Base-by-base conservation (phyloP, 2,888 invertebrate genomes). In the Athrips mouffetella region DNA sequence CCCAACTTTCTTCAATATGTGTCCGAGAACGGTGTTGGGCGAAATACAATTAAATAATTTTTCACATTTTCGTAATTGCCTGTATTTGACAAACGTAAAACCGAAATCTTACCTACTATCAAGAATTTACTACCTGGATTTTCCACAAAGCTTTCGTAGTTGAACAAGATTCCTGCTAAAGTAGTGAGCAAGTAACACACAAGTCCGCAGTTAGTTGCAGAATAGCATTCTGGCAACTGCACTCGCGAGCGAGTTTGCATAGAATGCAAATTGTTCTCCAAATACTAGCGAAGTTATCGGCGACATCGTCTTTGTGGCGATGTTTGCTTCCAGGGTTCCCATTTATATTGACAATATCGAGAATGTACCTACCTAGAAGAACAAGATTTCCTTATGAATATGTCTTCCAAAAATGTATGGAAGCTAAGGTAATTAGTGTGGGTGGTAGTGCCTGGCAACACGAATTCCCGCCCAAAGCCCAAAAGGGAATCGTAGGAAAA, bases 221-320 rank as follows among this genome's bases (percentile, higher is more conserved):
- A 21, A 21, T 21, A 21, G 37, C 37, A 37, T 37, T 18, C 37
- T 37, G 16, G 33, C 15, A 16, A 6, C 33, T 16, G 13, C 33
- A 2, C 33, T 33, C 7, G 15, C 13, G 13, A 33, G 15, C 16
- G 16, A 7, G 25, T 18, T 25, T 15, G 15, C 40, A 40, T 40
- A 13, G 40, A 25, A 40, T 40, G 40, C 40, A 40, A 40, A 40
- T 40, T 40, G 15, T 40, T 25, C 25, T 18, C 8, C 40, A 40
- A 40, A 40, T 40, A 39, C 21, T 2, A 15, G 25, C 15, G 10
- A 40, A 40, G 40, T 40, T 40, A 25, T 25, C n/a, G 8, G 25
- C 37, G 11, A 27, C 23, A 18, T 10, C 40, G 23, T 35, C 25
- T 46, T 31, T 15, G 27, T 16, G 46, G 29, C 30, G 15, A 20